Base-by-base conservation (phyloP, 2,113 vertebrate genomes). In the Hyla sarda region DNA sequence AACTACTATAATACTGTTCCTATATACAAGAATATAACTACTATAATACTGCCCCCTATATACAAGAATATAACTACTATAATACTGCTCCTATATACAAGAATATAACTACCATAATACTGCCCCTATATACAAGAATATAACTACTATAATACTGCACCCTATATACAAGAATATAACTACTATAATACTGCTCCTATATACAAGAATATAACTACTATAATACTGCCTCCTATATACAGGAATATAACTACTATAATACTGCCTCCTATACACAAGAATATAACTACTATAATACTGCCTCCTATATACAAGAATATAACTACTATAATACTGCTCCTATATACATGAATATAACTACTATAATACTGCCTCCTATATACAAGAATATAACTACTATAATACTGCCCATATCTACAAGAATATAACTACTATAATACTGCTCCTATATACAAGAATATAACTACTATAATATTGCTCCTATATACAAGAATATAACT, bases 401-500 rank as follows among this genome's bases (percentile, higher is more conserved):
- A 34, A 69, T 69, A 69, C 28, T 32, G 62, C 65, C 17, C 62
- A 25, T 67, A 67, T 67, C 0, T 62, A 67, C 62, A 67, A 32
- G 62, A 67, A 67, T 67, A 67, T 67, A 62, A 30, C 62, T 67
- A 67, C 62, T 67, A 67, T 62, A 67, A 67, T 67, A 67, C 25
- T 30, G 13, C 62, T 2, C 62, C 62, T 67, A 30, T 67, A 9
- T 67, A 67, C 62, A 67, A 32, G 62, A 32, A 67, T 30, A 30
- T 30, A 67, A 67, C 25, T 67, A 30, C 62, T 67, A 30, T 67
- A 67, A 67, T 67, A 67, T 28, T 67, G 28, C 62, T 5, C 62
- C 62, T 28, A 60, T 60, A 8, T 60, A 60, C 58, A 30, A 1
- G 62, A 32, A 67, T 67, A 67, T 67, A 67, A 67, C 62, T 67